These are phyloP conservation scores for Brachionichthys hirsutus DNA, from an alignment of 2,113 vertebrate genomes.

Conservation along the genomic window DNA sequence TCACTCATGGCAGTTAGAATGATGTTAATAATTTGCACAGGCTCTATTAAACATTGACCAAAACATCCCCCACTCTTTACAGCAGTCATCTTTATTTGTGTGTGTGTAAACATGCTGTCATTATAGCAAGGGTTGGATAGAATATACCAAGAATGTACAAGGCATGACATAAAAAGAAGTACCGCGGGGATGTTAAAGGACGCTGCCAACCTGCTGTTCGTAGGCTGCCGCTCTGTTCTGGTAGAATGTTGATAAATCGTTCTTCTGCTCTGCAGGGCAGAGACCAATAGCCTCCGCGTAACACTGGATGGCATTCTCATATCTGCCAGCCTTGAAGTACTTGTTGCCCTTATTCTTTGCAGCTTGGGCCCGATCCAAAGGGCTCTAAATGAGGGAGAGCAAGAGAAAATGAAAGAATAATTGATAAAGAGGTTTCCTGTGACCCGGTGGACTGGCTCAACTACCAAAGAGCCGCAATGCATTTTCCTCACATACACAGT, in stretches of 20 bases:
- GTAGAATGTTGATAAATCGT: constrained; percentile 95
- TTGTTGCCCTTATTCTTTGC: constrained; percentile 99
- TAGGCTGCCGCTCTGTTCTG: constrained; percentile 98
- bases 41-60: neutral
- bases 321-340: constrained; percentile 96
- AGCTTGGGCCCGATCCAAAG: constrained; percentile 91
- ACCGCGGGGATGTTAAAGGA: neutral
- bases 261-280: constrained; percentile 90
- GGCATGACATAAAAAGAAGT: neutral
- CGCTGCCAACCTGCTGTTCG: constrained; percentile 88
- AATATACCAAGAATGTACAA: neutral
- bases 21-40: neutral
- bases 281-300: constrained; percentile 95
- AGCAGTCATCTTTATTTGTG: neutral
- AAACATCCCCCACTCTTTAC: neutral
- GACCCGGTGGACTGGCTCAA: no score
- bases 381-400: constrained; percentile 79
- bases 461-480: no score
- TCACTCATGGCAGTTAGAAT: neutral
- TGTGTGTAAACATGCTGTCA: neutral
- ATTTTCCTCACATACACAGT: no score
- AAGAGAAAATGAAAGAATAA: neutral
- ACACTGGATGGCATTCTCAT: constrained; percentile 95
- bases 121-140: neutral
- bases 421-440: no score